Base-by-base conservation (phyloP, 2,888 invertebrate genomes). In the Napeogenes sylphis region DNA sequence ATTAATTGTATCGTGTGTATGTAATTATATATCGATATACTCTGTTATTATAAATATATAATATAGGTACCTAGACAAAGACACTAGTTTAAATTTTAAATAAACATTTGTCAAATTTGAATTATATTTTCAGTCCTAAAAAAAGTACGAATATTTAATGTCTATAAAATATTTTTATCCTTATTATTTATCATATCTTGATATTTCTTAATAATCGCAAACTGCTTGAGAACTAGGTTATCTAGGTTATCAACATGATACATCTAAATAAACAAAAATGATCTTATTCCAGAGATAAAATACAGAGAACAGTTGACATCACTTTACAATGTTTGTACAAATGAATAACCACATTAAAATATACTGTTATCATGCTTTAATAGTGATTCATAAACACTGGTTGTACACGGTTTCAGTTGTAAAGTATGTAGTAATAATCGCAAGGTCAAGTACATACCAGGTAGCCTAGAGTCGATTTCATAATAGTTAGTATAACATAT, bases 261-360 rank as follows among this genome's bases (percentile, higher is more conserved):
- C 56, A 64, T 61, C 60, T 62, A 62, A 62, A 64, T 54, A 67
- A 62, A 66, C 56, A 61, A 53, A 38, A 63, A 61, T 68, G 67
- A 68, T 69, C 70, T 69, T 65, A 68, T 69, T 69, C 65, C 59
- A 62, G 51, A 64, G 58, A 61, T 58, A 56, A 62, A 61, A 64
- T 61, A 59, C 61, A 47, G 46, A 58, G 63, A 51, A 55, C 55
- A 58, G 60, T 58, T 51, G 57, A 62, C 56, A 59, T 47, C 68
- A 62, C n/a, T 59, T 56, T 57, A 59, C 63, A 59, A 64, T 70
- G 76, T 85, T 83, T 80, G 73, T 73, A 78, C 85, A 85, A 80
- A 75, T 84, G 86, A 82, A 82, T 78, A 80, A 77, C 76, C 67
- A 59, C 38, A 57, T 51, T 60, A 55, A 57, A 38, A 45, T 6